Conservation (phyloP, 2,113 vertebrate species). For the Dipodomys stephensi region DNA sequence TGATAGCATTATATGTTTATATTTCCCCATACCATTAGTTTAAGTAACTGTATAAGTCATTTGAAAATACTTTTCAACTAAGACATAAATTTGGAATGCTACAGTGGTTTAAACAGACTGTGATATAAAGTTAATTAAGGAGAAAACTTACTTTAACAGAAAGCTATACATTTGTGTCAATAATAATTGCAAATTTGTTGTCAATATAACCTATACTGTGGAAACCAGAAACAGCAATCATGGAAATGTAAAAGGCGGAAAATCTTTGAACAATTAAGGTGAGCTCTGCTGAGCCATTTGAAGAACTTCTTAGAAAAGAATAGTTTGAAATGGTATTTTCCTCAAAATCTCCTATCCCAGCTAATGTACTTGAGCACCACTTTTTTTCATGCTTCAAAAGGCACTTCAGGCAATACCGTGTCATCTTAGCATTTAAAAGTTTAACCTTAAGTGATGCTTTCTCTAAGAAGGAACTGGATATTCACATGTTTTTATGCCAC, state of each 20-base stretch:
- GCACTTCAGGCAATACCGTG: not conserved
- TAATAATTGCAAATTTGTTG: not conserved
- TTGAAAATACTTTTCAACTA: slow-evolving; percentile 48
- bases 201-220: not conserved
- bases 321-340: not conserved
- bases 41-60: not conserved
- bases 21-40: not conserved
- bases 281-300: not conserved
- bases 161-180: not conserved
- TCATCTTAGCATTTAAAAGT: slow-evolving; percentile 44
- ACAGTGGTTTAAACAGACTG: no score
- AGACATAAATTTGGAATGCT: not conserved
- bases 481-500: slow-evolving; percentile 13
- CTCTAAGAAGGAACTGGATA: not conserved
- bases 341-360: not conserved
- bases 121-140: no score
- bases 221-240: not conserved
- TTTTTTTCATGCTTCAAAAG: not conserved
- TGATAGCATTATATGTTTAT: not conserved
- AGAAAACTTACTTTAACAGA: not conserved
- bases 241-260: not conserved
- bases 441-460: not conserved
- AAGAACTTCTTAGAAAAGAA: not conserved
- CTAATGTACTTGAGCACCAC: not conserved
- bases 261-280: not conserved